Evolutionary conservation across 2,888 invertebrate species (phyloP).

Genomic region (Eretmocerus hayati): DNA sequence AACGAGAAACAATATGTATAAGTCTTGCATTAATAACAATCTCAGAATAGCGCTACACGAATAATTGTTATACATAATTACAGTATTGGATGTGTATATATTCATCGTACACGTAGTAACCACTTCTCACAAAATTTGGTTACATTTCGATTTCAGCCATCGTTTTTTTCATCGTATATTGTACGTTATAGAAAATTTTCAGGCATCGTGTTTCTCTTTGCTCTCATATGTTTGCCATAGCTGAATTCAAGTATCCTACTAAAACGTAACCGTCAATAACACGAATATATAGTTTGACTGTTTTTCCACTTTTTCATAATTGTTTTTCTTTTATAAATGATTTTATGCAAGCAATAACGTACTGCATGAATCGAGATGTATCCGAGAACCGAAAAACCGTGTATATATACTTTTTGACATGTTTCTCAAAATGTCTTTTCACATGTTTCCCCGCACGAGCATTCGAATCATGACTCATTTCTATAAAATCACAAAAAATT

Average conservation of each 20-base stretch:
- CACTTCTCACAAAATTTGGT: conserved; percentile 20
- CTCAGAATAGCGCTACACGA: conserved; percentile 34
- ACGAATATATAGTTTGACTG: conserved; percentile 15
- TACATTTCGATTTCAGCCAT: no score
- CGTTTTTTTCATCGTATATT: conserved; percentile 4
- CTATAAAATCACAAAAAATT: background rate
- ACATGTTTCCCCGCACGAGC: background rate
- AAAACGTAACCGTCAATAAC: conserved; percentile 17
- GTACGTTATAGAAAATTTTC: conserved; percentile 21
- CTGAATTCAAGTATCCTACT: conserved; percentile 4
- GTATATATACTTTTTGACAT: no score
- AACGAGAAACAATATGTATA: conserved; percentile 42
- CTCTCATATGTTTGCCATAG: conserved; percentile 1
- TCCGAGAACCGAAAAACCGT: no score
- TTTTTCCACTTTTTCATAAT: background rate
- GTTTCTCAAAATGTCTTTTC: no score
- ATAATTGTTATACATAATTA: conserved; percentile 26
- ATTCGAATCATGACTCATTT: background rate
- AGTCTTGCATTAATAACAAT: conserved; percentile 39
- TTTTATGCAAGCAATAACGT: conserved; percentile 15
- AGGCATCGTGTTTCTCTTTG: conserved; percentile 7
- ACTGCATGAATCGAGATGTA: conserved; percentile 16
- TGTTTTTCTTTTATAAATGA: conserved; percentile 10
- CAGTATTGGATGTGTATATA: conserved; percentile 23
- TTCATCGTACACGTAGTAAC: conserved; percentile 24